Base-by-base conservation (phyloP, 2,888 invertebrate genomes). In the Melanophora roralis region DNA sequence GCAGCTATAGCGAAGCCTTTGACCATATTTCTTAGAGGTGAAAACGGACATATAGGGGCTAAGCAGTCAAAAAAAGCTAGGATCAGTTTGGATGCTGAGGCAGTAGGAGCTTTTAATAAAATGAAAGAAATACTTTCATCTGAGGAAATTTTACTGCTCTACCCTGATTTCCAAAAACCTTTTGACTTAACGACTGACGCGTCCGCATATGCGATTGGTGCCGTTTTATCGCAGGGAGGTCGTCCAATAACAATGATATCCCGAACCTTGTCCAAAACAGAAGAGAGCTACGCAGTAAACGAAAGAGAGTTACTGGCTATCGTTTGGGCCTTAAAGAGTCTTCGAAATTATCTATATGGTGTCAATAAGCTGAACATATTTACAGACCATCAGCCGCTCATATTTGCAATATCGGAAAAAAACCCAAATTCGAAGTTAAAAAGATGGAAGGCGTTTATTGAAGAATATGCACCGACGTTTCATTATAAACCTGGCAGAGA, bases 181-280 rank as follows among this genome's bases (percentile, higher is more conserved):
- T 81, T 81, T 23, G 78, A 80, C 43, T 55, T 81, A 32, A 78
- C 77, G 55, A 75, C 62, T 1, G 64, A 87, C 67, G 86, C 87
- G 0, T 82, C 83, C 6, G 77, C 84, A 14, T 78, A 55, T 21
- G 78, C 74, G n/a, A 34, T 82, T 21, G 68, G 75, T n/a, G n/a
- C n/a, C n/a, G n/a, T n/a, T n/a, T n/a, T n/a, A n/a, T n/a, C n/a
- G n/a, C n/a, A n/a, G n/a, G 11, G 27, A n/a, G n/a, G n/a, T n/a
- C n/a, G n/a, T n/a, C n/a, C n/a, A n/a, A n/a, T n/a, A n/a, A n/a
- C n/a, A n/a, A n/a, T n/a, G n/a, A n/a, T n/a, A n/a, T n/a, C n/a
- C n/a, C n/a, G n/a, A n/a, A n/a, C n/a, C n/a, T n/a, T n/a, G n/a
- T n/a, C n/a, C n/a, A n/a, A n/a, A n/a, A n/a, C n/a, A n/a, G n/a